A percentile compares a stretch with the other conserved stretches of the same genome.
Conservation (phyloP, 1,140 invertebrate genomes). For the Ephestia elutella region DNA sequence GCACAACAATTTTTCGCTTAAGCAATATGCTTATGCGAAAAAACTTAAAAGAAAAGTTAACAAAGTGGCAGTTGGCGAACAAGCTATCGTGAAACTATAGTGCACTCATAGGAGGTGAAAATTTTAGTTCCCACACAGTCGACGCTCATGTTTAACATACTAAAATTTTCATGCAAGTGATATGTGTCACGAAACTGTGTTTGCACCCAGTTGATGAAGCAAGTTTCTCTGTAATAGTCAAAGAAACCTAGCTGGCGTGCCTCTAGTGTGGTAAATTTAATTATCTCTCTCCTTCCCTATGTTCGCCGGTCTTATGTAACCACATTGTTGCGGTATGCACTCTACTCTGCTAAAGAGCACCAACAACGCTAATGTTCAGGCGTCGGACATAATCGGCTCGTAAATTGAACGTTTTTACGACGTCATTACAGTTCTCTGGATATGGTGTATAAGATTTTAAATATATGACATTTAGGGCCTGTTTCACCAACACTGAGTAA, state of each 20-base stretch:
- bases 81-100: not conserved
- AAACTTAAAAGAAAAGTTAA: not conserved
- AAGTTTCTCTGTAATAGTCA: slow-evolving; percentile 18
- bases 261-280: slow-evolving; percentile 19
- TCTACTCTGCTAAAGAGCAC: slow-evolving; percentile 3
- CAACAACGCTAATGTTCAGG: slow-evolving; percentile 21
- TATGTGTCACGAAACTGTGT: slow-evolving; percentile 1
- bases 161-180: slow-evolving; percentile 4
- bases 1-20: no score
- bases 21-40: no score
- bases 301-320: slow-evolving; percentile 12
- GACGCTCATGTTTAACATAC: slow-evolving; percentile 1
- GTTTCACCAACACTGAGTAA: no score
- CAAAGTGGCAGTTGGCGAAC: not conserved
- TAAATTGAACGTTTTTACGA: slow-evolving; percentile 33
- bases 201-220: slow-evolving; percentile 7
- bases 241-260: slow-evolving; percentile 16
- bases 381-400: slow-evolving; percentile 26
- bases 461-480: no score
- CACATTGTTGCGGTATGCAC: slow-evolving; percentile 18
- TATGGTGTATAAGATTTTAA: not conserved
- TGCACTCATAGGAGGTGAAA: not conserved
- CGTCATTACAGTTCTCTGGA: slow-evolving; percentile 11
- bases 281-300: slow-evolving; percentile 9
- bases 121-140: not conserved